Conservation (phyloP, 2,888 invertebrate genomes). For the Athalia cordata region DNA sequence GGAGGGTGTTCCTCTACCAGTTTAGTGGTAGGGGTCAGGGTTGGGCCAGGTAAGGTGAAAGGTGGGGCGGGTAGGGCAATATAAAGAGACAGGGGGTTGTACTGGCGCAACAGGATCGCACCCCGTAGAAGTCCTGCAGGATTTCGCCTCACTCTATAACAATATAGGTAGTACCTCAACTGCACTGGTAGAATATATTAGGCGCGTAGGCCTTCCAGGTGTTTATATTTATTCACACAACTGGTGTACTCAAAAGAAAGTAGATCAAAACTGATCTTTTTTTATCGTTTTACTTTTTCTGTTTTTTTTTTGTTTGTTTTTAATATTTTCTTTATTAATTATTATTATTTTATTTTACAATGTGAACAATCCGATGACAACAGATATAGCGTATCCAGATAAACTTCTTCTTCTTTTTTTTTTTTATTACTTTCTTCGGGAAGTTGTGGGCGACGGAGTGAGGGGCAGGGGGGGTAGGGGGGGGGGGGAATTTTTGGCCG, state of each 20-base stretch:
- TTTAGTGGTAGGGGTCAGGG: conserved; percentile 18
- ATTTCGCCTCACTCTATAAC: neutral
- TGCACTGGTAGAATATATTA: too few species aligned
- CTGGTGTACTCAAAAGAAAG: neutral
- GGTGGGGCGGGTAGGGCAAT: neutral
- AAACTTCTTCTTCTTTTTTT: too few species aligned
- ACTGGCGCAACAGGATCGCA: neutral
- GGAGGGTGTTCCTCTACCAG: neutral
- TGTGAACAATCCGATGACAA: too few species aligned
- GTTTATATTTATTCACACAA: neutral
- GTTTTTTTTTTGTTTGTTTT: neutral
- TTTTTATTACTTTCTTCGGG: too few species aligned
- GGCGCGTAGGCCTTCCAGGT: too few species aligned
- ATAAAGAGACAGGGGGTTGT: neutral
- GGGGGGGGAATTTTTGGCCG: neutral
- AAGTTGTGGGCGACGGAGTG: neutral
- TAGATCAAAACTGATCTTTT: neutral
- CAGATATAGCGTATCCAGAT: too few species aligned
- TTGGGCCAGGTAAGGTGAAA: neutral
- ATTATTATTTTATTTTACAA: too few species aligned
- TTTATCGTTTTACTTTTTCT: neutral
- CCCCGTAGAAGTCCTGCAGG: neutral
- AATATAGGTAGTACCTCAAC: too few species aligned
- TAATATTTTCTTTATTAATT: neutral
- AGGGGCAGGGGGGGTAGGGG: neutral